Base-by-base conservation (phyloP, 2,888 invertebrate species). In the Parascotia fuliginaria region DNA sequence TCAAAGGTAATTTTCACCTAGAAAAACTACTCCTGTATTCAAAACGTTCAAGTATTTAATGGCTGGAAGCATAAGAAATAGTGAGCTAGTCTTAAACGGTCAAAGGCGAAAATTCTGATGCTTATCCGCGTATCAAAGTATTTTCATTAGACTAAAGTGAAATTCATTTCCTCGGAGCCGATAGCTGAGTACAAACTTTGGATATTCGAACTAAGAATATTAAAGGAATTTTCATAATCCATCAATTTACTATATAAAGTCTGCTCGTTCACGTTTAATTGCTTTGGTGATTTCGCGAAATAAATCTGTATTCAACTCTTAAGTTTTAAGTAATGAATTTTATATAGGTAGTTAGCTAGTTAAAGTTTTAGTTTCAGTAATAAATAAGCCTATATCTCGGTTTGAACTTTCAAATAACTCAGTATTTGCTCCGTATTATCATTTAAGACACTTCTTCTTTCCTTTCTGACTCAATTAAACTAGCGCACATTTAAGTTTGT, bases 131-230 rank as follows among this genome's bases (percentile, higher is more conserved):
- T 68, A 76, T 79, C 76, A 81, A 89, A 89, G 89, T 87, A 89
- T 87, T 89, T 89, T 89, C 89, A 89, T 89, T 87, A 88, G 77
- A 73, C 72, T 74, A 79, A 85, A 89, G 85, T 86, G 79, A 85
- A 88, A 85, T 87, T 87, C 83, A 87, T 87, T 89, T 87, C 82
- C 81, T 77, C 64, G 65, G 71, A 81, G 77, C 76, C 77, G 79
- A 82, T 81, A 73, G 72, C 70, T 47, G 70, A 79, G 77, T 77
- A 79, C 71, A 65, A 81, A 84, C 75, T 85, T 70, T 62, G 71
- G 70, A 77, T 79, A 79, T 84, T 83, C 77, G 63, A 62, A 57
- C 60, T 68, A 70, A 70, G 70, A 81, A 81, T 85, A 87, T 86
- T 84, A 82, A 77, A 79, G 81, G 83, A 87, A 87, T 89, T 87